phyloP scores from a whole-genome alignment of 2,113 vertebrate genomes.

The Toxotes chatareus region DNA sequence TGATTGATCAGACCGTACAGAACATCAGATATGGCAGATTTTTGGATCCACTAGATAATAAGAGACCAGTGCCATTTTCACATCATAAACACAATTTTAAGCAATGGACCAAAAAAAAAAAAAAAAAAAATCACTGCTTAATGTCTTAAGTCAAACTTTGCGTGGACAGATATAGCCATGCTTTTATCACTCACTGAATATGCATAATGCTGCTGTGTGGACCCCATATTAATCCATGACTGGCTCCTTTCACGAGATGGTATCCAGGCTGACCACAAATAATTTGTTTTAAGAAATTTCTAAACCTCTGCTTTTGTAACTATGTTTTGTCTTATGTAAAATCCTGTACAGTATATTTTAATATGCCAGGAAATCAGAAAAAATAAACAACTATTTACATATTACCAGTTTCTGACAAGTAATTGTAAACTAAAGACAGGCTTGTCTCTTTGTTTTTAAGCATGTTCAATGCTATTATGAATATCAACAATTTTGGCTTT shows the following conservation, averaged over 20 bases:
- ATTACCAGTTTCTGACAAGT: constrained; percentile 30
- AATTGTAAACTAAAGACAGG: constrained; percentile 18
- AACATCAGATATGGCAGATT: not conserved
- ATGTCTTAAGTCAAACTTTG: not conserved
- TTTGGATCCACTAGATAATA: not conserved
- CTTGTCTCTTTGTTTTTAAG: not conserved
- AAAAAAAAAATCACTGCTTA: not conserved
- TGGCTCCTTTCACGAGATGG: not conserved
- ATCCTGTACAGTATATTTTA: not conserved
- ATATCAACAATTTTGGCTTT: not conserved
- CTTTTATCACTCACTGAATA: not conserved
- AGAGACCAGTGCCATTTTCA: not conserved
- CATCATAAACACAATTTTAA: not conserved
- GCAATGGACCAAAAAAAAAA: not conserved
- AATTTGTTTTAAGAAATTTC: not conserved
- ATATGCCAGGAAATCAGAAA: not conserved
- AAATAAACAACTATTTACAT: constrained; percentile 15
- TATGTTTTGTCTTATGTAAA: not conserved
- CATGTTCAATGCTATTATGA: not conserved
- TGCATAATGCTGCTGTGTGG: not conserved
- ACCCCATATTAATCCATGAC: not conserved
- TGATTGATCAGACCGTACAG: not conserved
- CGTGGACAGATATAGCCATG: not conserved
- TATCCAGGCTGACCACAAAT: not conserved
- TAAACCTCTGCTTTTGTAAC: not conserved